Conservation (phyloP, 2,113 vertebrate species). For the Corythoichthys intestinalis region DNA sequence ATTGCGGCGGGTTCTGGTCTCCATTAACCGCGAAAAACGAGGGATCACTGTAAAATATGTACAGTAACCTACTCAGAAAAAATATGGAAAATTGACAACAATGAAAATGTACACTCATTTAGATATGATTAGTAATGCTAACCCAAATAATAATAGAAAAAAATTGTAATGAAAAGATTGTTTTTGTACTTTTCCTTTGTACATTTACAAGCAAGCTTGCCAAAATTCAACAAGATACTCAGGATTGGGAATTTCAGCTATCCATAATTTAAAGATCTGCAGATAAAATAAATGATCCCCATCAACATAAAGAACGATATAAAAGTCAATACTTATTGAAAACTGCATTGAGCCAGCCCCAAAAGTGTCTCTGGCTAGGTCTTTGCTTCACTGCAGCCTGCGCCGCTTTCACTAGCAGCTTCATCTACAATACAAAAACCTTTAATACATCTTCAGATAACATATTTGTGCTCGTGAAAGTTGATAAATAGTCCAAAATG, state of each 20-base stretch:
- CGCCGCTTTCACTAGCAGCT: constrained; percentile 58
- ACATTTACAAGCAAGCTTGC: not conserved
- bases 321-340: constrained; percentile 86
- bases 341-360: constrained; percentile 94
- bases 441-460: not conserved
- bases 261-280: not conserved
- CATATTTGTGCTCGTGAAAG: not conserved
- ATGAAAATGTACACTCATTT: too few relatives aligned
- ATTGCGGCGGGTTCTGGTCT: too few relatives aligned
- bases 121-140: too few relatives aligned
- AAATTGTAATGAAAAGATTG: too few relatives aligned
- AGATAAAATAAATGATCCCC: not conserved
- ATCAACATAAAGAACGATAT: not conserved
- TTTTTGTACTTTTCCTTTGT: not conserved
- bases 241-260: not conserved
- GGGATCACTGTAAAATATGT: too few relatives aligned
- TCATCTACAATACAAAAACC: constrained; percentile 56
- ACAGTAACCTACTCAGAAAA: too few relatives aligned
- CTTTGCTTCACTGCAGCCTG: constrained; percentile 30
- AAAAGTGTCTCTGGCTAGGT: constrained; percentile 75
- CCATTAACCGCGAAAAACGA: too few relatives aligned
- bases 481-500: not conserved
- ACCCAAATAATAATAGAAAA: too few relatives aligned
- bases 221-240: not conserved
- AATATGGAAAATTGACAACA: too few relatives aligned